phyloP scores from a whole-genome alignment of 2,888 invertebrate species.

The Empis stercorea region DNA sequence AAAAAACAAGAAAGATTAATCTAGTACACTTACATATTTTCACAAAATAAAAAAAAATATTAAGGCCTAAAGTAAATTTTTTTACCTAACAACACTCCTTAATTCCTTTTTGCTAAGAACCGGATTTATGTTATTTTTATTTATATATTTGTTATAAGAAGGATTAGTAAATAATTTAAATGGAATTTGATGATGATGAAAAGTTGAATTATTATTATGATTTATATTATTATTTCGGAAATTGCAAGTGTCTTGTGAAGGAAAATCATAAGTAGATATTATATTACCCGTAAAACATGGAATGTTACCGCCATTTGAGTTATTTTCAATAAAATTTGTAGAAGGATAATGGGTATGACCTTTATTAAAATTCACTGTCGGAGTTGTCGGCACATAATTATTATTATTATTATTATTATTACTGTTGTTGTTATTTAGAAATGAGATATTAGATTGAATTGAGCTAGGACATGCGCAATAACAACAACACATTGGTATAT shows the following conservation, averaged over 20 bases:
- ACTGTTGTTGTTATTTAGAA: too few relatives aligned
- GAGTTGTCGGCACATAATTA: not conserved
- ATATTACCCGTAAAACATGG: conserved; percentile 11
- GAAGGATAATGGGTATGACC: too few relatives aligned
- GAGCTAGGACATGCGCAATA: conserved; percentile 14
- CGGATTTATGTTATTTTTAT: not conserved
- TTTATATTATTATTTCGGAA: not conserved
- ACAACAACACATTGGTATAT: conserved; percentile 12
- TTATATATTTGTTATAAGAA: conserved; percentile 7
- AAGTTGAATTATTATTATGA: not conserved
- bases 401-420: conserved; percentile 4
- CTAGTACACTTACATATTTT: not conserved
- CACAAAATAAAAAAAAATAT: conserved; percentile 4
- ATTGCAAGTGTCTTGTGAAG: not conserved
- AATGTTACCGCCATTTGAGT: too few relatives aligned
- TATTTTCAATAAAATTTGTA: too few relatives aligned
- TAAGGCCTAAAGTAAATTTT: conserved; percentile 27
- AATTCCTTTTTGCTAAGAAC: conserved; percentile 19
- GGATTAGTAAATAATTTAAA: conserved; percentile 11
- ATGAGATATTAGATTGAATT: not conserved
- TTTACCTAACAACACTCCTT: conserved; percentile 27
- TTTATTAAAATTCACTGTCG: not conserved
- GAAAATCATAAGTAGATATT: conserved; percentile 3
- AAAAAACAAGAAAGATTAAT: not conserved
- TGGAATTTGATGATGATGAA: conserved; percentile 10